A percentile compares a stretch with the other conserved stretches of the same genome.
These are phyloP conservation scores for Diabrotica virgifera DNA, from an alignment of 1,140 invertebrate genomes.

Conservation along the genomic window DNA sequence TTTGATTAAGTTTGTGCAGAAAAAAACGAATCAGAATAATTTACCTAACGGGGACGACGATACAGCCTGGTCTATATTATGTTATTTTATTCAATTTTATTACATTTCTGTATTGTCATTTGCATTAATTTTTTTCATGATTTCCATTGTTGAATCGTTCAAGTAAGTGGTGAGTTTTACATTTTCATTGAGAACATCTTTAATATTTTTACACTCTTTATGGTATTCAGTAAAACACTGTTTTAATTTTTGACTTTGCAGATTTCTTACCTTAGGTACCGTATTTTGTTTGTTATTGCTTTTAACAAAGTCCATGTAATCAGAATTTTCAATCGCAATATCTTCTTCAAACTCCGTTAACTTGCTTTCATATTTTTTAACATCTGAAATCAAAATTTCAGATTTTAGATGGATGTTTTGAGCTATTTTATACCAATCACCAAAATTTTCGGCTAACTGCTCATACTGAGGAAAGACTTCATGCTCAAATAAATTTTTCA, in stretches of 20 bases:
- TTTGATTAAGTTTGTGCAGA: no score
- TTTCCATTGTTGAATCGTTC: conserved; percentile 26
- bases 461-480: conserved; percentile 65
- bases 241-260: conserved; percentile 31
- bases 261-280: conserved; percentile 21
- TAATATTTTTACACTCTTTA: conserved; percentile 30
- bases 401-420: conserved; percentile 74
- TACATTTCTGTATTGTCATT: no score
- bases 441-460: conserved; percentile 67
- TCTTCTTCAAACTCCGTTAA: conserved; percentile 40
- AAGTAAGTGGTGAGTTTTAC: conserved; percentile 27
- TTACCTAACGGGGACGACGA: no score
- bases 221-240: conserved; percentile 28
- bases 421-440: conserved; percentile 83
- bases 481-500: conserved; percentile 62
- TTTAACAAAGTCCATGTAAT: conserved; percentile 30
- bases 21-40: no score
- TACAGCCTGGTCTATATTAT: no score
- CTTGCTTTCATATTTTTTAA: conserved; percentile 47
- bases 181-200: conserved; percentile 31
- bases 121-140: conserved; percentile 11
- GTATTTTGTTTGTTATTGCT: conserved; percentile 19
- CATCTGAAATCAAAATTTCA: conserved; percentile 73
- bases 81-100: no score
- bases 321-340: conserved; percentile 37